Evolutionary conservation across 2,888 invertebrate species (phyloP), one percentile per base, ranked within the genome.

Genomic region (Ariolimax columbianus): DNA sequence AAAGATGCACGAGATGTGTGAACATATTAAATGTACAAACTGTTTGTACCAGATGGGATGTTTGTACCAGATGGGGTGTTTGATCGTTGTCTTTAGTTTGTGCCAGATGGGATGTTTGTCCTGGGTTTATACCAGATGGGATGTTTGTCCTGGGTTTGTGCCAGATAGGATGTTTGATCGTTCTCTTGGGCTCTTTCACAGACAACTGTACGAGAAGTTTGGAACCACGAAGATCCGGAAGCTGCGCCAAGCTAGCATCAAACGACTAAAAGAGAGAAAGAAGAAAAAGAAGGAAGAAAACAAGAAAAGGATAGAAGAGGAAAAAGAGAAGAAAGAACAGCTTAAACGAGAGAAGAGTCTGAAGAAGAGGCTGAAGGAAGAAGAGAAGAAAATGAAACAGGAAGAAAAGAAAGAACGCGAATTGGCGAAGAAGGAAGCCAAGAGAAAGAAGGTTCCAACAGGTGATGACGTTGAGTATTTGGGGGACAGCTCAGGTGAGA

Each of bases 171-270:
- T 66, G 66, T 66, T 59, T 11, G 19, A 19, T 43, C 9, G 7
- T 47, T 77, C n/a, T 6, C 23, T 14, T 75, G n/a, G 1, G 17
- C 30, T 66, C 14, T 19, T 72, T 72, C 36, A 19, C 38, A 82
- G 82, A 23, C 73, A 82, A 63, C 43, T 82, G 3, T 82, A 84
- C 33, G 80, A 79, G 26, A 84, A 79, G 70, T 84, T 84, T 47
- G 84, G 84, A 0, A 84, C 84, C 23, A 84, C 84, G 0, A 84
- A 80, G 36, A 84, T 84, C n/a, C 26, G 80, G 23, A 84, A 79
- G 66, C 47, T 84, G 43, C 51, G 70, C 40, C 59, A 73, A 80
- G 80, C 84, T 14, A 84, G 84, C 79, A 79, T 84, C 73, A 75
- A 72, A 78, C 68, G 82, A 36, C 26, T 82, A 72, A 59, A 86